Base-by-base conservation (phyloP, 2,888 invertebrate species). In the Scrobipalpa costella region DNA sequence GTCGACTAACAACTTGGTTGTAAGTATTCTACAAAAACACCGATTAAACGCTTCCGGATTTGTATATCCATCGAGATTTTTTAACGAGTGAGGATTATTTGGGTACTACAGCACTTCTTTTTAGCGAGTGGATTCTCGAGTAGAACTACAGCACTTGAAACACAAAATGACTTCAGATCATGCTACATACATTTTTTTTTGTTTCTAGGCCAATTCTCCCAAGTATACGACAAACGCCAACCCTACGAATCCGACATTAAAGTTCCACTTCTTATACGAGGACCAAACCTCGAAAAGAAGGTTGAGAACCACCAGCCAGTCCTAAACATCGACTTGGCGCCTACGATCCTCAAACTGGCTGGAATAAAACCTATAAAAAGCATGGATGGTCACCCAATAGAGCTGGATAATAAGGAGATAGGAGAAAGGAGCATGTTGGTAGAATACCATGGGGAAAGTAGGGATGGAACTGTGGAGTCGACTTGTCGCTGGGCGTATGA, bases 191-290 rank as follows among this genome's bases (percentile, higher is more conserved):
- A n/a, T n/a, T n/a, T n/a, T n/a, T n/a, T n/a, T n/a, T 69, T 64
- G 17, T 19, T 17, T 76, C 5, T 79, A 96, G 97, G 98, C 11
- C 98, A 98, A 88, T 98, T 97, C 85, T 94, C 96, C 2, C 94
- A 97, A 87, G 95, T 97, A 0, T 94, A 94, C 87, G 98, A 98
- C 84, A 98, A 98, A 79, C 92, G 98, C 1, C 97, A 97, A 75
- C 96, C 96, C 0, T 98, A 98, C 83, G 97, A 98, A 79, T 95
- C 96, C 0, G 98, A 98, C 77, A 95, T 98, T 52, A 93, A 94
- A 71, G 95, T 98, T 0, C 98, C 98, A 0, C 88, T 98, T 5
- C 76, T 97, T 57, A 93, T 98, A 1, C 91, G 94, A 57, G 98
- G 97, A 0, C 98, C 98, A 0, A 91, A 91, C 1, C 85, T 97